Base-by-base conservation (phyloP, 2,797 vertebrate species). In the Smutsia gigantea region DNA sequence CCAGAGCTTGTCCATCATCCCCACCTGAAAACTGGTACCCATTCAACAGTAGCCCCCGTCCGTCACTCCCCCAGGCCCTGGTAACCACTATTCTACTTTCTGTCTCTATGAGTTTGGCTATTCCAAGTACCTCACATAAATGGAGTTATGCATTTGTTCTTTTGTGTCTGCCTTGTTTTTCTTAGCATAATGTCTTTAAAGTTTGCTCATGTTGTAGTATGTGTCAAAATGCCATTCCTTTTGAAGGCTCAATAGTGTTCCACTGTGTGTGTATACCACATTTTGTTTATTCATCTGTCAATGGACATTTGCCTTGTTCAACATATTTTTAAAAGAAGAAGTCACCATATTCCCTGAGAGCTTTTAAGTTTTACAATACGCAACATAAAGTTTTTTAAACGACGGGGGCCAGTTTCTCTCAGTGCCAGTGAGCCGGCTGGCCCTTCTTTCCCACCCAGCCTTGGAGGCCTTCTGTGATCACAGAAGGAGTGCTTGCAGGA, bases 351-450 rank as follows among this genome's bases (percentile, higher is more conserved):
- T 61, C 57, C 23, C 31, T 37, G 11, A 29, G 57, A 66, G 37
- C 51, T 46, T 94, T 78, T 7, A 13, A 23, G 59, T 74, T 57
- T 78, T 72, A 78, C 13, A 61, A 46, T 34, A 51, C 12, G 21
- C 74, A 85, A 2, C 14, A 18, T n/a, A 63, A 31, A 55, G n/a
- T 61, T 59, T 31, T 57, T 39, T 61, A 23, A 57, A 46, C 27
- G 34, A 61, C 29, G 34, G 15, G 19, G 23, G 19, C 55, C 53
- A 39, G 21, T 42, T 81, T 81, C n/a, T 71, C n/a, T 57, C 59
- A 14, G 19, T 0, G 0, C 39, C 81, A 17, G 12, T 0, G 13
- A 74, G 34, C 63, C 49, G 59, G 55, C 17, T 0, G 2, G 19
- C 6, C 4, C 39, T 3, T 53, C 39, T 72, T 74, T 51, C 29